Conservation (phyloP, 2,888 invertebrate genomes). For the Epistrophella euchroma region DNA sequence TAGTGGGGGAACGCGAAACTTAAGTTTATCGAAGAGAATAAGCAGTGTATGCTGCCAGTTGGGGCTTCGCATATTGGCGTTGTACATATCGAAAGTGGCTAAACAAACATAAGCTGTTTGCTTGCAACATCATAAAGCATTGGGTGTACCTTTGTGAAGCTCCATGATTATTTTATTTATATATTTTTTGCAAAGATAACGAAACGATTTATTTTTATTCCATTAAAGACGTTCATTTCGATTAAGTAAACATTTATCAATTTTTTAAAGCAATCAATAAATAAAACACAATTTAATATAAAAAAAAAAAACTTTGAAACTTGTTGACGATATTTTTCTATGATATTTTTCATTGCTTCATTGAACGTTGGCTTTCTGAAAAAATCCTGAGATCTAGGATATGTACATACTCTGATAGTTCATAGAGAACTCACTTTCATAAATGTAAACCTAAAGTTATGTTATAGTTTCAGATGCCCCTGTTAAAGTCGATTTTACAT, state of each 20-base stretch:
- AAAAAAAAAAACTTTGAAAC: no score
- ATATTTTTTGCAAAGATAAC: constrained; percentile 21
- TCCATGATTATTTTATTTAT: background rate
- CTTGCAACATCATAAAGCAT: constrained; percentile 19
- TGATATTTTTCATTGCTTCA: no score
- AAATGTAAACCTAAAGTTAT: no score
- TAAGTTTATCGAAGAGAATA: constrained; percentile 19
- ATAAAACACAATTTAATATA: no score
- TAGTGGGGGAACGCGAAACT: constrained; percentile 44
- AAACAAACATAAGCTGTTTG: constrained; percentile 49
- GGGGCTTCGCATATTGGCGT: constrained; percentile 36
- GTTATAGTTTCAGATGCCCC: no score
- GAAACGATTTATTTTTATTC: background rate
- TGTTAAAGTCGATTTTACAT: no score
- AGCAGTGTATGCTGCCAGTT: constrained; percentile 10
- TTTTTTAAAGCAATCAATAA: background rate
- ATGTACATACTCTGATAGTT: no score
- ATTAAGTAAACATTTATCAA: background rate
- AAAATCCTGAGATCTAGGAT: no score
- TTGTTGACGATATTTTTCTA: no score
- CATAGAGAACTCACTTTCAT: no score
- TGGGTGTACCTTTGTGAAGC: background rate
- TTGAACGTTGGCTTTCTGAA: no score
- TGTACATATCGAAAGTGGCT: constrained; percentile 55
- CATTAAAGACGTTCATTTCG: background rate